phyloP scores from a whole-genome alignment of 2,797 vertebrate genomes.

The Anas capensis region DNA sequence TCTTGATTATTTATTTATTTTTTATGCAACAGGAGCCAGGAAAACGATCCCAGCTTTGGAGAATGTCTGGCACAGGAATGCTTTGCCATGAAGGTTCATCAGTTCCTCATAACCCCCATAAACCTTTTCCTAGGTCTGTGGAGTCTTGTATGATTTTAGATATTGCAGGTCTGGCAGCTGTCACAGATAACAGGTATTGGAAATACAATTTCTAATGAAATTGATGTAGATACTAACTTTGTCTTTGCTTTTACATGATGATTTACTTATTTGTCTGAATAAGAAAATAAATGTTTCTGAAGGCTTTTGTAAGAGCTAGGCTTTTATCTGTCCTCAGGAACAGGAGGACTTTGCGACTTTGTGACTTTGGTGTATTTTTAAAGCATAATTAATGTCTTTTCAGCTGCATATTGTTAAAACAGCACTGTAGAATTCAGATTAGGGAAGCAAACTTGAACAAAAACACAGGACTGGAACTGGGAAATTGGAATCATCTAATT shows the following conservation, averaged over 20 bases:
- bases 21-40: slow-evolving; percentile 88
- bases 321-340: not conserved
- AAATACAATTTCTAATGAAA: not conserved
- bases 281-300: not conserved
- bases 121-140: slow-evolving; percentile 84
- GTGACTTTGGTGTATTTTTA: not conserved
- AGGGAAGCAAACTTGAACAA: not conserved
- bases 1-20: not conserved
- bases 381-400: not conserved
- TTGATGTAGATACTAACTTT: not conserved
- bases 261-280: not conserved
- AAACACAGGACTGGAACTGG: not conserved
- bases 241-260: not conserved
- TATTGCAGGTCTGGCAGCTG: slow-evolving; percentile 93
- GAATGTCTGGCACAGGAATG: slow-evolving; percentile 91
- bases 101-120: slow-evolving; percentile 91
- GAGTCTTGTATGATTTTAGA: slow-evolving; percentile 92
- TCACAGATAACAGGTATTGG: slow-evolving; percentile 92
- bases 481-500: not conserved
- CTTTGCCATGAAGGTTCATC: slow-evolving; percentile 97
- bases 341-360: too few species aligned
- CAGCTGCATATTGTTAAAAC: not conserved
- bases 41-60: slow-evolving; percentile 97
- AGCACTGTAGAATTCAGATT: not conserved
- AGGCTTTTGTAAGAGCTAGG: not conserved